Base-by-base conservation (phyloP, 2,888 invertebrate genomes). In the Pedicia rivosa region DNA sequence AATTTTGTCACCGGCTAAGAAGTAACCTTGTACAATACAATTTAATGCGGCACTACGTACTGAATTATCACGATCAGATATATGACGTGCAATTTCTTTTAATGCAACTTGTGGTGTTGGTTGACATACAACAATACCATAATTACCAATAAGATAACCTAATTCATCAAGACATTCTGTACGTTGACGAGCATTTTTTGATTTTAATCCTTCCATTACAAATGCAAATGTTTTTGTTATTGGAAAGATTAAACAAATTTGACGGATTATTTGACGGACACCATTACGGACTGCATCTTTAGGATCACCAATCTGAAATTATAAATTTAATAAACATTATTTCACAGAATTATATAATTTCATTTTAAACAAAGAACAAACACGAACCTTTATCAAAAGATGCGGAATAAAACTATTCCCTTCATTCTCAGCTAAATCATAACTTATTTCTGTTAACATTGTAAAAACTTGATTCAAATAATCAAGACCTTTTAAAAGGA, bases 1-100 rank as follows among this genome's bases (percentile, higher is more conserved):
- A 1, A 95, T 48, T 40, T 52, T 78, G 50, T 97, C 97, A 0
- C 94, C 94, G 43, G 90, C 80, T 22, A 90, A 67, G 59, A 80
- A 80, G 61, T 87, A 94, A 0, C 86, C 92, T 46, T 81, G 77
- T 1, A 94, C 83, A 37, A 94, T 75, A 49, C 88, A 86, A 65
- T 95, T 97, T 35, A 98, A 69, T 1, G 97, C 94, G 1, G 94
- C 92, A 54, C 87, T 94, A 32, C 98, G 71, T 28, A 98, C 97
- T 3, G 83, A 78, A 62, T 92, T 94, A 59, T 98, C 97, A 17
- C 94, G 67, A 63, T 98, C 95, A 0, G 90, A 83, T 51, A 98
- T 95, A 56, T 94, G 92, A 28, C 82, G 78, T 1, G 94, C 94
- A 13, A 98, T 75, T 62, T 90, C 84, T 55, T 62, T 60, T 3